Evolutionary conservation across 30 jellyfish, hydroid and myxozoan genomes (phyloP), one percentile per base, ranked within the genome.

Genomic region (Aurelia aurita complex sp. Pacific): DNA sequence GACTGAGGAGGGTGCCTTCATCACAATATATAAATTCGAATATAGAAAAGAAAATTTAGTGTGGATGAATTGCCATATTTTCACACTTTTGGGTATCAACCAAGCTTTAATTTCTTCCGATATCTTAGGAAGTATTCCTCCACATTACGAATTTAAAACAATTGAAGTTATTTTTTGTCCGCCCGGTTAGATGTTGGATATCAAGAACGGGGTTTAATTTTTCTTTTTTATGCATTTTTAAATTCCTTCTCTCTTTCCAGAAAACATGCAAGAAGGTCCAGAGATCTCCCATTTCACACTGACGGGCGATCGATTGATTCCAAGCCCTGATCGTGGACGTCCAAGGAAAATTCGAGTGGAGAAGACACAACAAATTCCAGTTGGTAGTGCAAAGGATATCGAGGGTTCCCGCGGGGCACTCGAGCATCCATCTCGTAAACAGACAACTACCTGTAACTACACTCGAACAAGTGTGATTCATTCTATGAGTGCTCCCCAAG

Each of bases 321-420:
- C 91, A 19, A 94, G 96, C 46, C 97, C 99, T 14, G 92, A 92
- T 15, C 97, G 99, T 79, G 99, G 99, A 19, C 97, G 97, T 70
- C 97, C 99, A 38, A 88, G 97, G 60, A 94, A 94, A 74, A 67
- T 94, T 35, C 90, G 99, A 57, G 97, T 90, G 5, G 99, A 85
- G 60, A 82, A 74, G 42, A 85, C 97, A 34, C 96, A 94, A 78
- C 97, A 89, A 68, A 88, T 89, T 18, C 97, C 99, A 8, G 86
- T 88, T 53, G 97, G 97, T 10, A 90, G 77, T 66, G 96, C 97
- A 11, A 90, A 88, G 55, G 99, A 94, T 35, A 69, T 88, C 29
- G 99, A 88, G 53, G 83, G 77, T 8, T 85, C 97, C 18, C 96
- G 97, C 62, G 97, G 96, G 34, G 87, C 89, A 32, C 86, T 90